Base-by-base conservation (phyloP, 37 sponge, comb jelly and placozoan species). In the Agelas oroides region DNA sequence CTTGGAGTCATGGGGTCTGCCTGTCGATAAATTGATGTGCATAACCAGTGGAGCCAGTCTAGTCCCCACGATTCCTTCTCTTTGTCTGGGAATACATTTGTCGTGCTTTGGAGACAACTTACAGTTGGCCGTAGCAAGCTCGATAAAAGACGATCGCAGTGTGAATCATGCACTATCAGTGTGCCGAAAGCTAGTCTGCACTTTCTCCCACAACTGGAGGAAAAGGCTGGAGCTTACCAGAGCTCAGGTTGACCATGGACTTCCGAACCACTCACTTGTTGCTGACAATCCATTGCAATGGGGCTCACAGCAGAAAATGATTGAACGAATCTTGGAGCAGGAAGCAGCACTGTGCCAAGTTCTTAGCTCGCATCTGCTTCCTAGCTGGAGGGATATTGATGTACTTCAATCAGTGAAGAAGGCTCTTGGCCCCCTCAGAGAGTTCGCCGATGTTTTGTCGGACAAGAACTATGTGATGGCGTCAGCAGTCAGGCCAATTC, bases 41-140 rank as follows among this genome's bases (percentile, higher is more conserved):
- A 1, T 76, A 5, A 85, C 86, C 36, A 85, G 68, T 76, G 77
- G 59, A 40, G 30, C 69, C 0, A 85, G 77, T 33, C 34, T 85
- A 13, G 65, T 76, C 55, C 35, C 38, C 67, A 78, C 86, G 54
- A 40, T 70, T 53, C 16, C 39, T 0, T 25, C 12, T 0, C 77
- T 85, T 16, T n/a, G n/a, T n/a, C 17, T 46, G 58, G 75, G 85
- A 77, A 55, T 53, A 19, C 56, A 41, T 17, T 53, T 76, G 20
- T 64, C 57, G 58, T 85, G 86, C 58, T 85, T 85, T 8, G 78
- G 86, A 5, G 71, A 85, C 37, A 85, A 85, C 56, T 54, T 85
- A 59, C 69, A 85, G 30, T 17, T 76, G 20, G 78, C 78, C 0
- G 57, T 76, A 16, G 76, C 69, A 31, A 66, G 77, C 28, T 67